A percentile compares a stretch with the other conserved stretches of the same genome.
These are phyloP conservation scores for Aplochiton taeniatus DNA, from an alignment of 2,797 vertebrate species.

Conservation along the genomic window DNA sequence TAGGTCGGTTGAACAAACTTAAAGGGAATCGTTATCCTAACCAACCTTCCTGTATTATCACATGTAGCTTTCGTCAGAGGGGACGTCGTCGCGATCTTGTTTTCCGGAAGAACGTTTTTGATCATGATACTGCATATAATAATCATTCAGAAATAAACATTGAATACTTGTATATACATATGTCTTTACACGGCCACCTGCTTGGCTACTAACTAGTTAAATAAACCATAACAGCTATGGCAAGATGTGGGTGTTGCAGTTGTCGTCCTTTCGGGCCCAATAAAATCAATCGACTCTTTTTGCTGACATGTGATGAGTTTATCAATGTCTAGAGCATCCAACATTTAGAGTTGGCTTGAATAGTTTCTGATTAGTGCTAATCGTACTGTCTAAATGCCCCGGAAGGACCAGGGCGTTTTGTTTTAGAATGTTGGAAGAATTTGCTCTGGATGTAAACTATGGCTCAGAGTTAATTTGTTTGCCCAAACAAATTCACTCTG, in stretches of 20 bases:
- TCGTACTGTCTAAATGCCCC: neutral
- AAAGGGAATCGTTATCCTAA: conserved; percentile 77
- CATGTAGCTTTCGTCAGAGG: neutral
- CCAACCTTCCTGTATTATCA: conserved; percentile 45
- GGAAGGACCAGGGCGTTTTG: conserved; percentile 50
- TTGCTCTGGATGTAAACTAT: conserved; percentile 56
- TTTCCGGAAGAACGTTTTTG: conserved; percentile 59
- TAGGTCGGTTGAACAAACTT: conserved; percentile 95
- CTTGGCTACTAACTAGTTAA: no score
- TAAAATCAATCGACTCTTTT: no score
- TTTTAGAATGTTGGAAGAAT: conserved; percentile 64
- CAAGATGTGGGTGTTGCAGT: no score
- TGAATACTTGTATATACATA: no score
- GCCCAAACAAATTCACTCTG: conserved; percentile 4
- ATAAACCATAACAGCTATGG: no score
- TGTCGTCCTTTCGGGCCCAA: no score
- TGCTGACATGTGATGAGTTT: no score
- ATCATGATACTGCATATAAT: no score
- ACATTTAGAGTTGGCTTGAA: neutral
- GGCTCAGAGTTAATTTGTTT: no score
- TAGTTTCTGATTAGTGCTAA: neutral
- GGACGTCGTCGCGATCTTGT: conserved; percentile 24
- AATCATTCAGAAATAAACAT: no score
- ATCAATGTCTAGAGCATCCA: no score
- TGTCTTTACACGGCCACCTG: no score